These are phyloP conservation scores for Ctena decussata DNA, from an alignment of 2,888 invertebrate genomes.

Conservation along the genomic window DNA sequence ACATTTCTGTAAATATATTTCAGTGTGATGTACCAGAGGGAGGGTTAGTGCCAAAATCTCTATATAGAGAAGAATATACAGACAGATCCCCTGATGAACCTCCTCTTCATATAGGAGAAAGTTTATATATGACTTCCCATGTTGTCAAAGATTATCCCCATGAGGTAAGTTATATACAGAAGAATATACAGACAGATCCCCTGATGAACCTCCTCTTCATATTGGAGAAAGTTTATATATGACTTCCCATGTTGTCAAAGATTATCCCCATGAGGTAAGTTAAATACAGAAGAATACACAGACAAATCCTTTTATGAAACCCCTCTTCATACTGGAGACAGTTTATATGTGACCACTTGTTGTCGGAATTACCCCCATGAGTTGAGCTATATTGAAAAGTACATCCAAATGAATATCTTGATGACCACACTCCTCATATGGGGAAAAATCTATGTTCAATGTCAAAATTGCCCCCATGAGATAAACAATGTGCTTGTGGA, in stretches of 20 bases:
- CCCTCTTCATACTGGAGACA: too few species aligned
- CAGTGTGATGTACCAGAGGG: constrained; percentile 95
- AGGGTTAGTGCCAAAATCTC: constrained; percentile 94
- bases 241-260: constrained; percentile 86
- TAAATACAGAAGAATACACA: too few species aligned
- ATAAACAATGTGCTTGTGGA: too few species aligned
- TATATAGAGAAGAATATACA: constrained; percentile 82
- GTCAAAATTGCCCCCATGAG: too few species aligned
- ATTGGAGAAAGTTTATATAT: constrained; percentile 85
- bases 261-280: constrained; percentile 87
- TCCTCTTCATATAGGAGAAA: constrained; percentile 79
- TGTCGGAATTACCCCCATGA: too few species aligned
- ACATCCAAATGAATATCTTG: too few species aligned
- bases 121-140: constrained; percentile 86
- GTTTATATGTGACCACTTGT: too few species aligned
- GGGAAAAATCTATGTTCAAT: too few species aligned
- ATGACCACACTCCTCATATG: too few species aligned
- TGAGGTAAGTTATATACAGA: constrained; percentile 86
- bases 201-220: constrained; percentile 84
- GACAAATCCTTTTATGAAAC: too few species aligned
- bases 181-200: constrained; percentile 84
- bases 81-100: constrained; percentile 86
- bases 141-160: constrained; percentile 87
- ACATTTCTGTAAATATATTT: neutral
- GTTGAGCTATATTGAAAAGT: too few species aligned